Conservation (phyloP, 2,888 invertebrate species). For the Alloscopus bannaensis region DNA sequence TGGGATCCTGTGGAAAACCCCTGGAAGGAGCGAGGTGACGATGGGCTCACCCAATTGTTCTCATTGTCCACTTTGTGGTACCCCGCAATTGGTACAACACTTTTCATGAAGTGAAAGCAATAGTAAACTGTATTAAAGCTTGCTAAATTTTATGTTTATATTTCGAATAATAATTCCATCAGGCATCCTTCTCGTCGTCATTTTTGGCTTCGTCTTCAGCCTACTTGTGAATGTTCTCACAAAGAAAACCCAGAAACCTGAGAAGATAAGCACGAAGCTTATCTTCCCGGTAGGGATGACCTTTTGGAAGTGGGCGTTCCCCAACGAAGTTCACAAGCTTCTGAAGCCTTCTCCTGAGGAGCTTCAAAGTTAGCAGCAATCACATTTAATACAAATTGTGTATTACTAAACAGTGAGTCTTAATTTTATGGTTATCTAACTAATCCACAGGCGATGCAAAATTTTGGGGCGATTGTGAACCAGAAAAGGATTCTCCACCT, state of each 20-base stretch:
- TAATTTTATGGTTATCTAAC: too few species aligned
- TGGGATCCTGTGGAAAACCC: constrained; percentile 33
- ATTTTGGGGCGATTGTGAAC: too few species aligned
- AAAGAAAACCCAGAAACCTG: constrained; percentile 53
- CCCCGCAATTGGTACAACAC: constrained; percentile 66
- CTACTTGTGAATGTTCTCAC: constrained; percentile 38
- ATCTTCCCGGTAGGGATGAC: constrained; percentile 68
- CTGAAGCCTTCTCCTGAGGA: constrained; percentile 63
- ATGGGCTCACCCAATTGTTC: constrained; percentile 57
- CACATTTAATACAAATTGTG: background rate
- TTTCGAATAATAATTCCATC: too few species aligned
- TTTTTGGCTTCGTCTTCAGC: constrained; percentile 66
- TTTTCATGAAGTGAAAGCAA: background rate
- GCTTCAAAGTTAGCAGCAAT: constrained; percentile 39
- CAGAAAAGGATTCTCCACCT: too few species aligned
- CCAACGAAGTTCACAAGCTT: constrained; percentile 55
- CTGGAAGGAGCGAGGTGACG: constrained; percentile 65
- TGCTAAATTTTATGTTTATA: background rate
- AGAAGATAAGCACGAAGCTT: constrained; percentile 66
- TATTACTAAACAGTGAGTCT: background rate
- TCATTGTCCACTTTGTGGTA: constrained; percentile 72
- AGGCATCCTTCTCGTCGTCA: constrained; percentile 49
- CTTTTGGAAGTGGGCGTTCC: constrained; percentile 67
- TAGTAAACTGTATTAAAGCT: background rate
- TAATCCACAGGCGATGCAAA: too few species aligned